Evolutionary conservation across 2,797 vertebrate genomes (phyloP).

Genomic region (Alectoris magna): DNA sequence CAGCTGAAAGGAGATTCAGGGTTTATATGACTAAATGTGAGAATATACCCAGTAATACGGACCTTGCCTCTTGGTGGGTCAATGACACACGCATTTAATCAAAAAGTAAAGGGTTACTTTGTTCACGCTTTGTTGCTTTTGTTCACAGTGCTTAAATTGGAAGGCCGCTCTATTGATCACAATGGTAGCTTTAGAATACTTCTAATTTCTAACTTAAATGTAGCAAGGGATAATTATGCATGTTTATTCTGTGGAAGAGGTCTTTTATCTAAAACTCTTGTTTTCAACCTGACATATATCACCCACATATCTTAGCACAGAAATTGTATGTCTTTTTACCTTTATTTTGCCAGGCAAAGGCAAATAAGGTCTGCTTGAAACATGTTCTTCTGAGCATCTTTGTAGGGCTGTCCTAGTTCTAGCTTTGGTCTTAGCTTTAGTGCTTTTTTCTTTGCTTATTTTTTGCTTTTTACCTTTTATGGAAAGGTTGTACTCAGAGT

Average conservation of each 20-base stretch:
- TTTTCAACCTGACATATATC: neutral
- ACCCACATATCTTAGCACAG: neutral
- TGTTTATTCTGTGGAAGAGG: neutral
- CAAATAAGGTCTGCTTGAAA: neutral
- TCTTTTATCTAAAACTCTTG: neutral
- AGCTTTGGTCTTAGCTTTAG: neutral
- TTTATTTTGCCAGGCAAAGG: neutral
- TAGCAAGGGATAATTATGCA: neutral
- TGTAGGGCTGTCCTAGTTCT: constrained; percentile 17
- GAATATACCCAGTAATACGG: neutral
- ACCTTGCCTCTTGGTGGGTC: neutral
- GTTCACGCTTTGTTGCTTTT: too few relatives aligned
- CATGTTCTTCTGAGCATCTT: neutral
- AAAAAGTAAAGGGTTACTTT: neutral
- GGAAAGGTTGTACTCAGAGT: neutral
- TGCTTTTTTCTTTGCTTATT: neutral
- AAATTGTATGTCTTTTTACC: neutral
- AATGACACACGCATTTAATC: too few relatives aligned
- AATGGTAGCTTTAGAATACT: neutral
- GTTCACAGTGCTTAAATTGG: neutral
- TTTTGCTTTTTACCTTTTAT: neutral
- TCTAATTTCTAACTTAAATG: neutral
- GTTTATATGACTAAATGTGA: neutral
- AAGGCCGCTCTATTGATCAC: neutral
- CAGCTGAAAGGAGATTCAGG: neutral